phyloP scores from a whole-genome alignment of 2,888 invertebrate genomes.

The Nephrocerus scutellatus region DNA sequence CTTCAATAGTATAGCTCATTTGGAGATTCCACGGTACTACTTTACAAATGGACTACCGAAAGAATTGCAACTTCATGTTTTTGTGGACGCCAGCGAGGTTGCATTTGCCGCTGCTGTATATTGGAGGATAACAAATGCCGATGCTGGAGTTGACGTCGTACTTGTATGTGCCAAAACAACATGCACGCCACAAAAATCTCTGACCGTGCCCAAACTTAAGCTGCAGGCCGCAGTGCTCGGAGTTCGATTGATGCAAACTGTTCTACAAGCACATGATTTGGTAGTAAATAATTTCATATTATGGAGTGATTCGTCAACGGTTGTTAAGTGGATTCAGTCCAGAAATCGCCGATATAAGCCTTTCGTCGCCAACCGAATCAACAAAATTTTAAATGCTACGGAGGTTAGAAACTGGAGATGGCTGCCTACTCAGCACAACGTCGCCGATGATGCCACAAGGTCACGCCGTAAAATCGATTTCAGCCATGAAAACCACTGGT shows the following conservation, averaged over 20 bases:
- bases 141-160: constrained; percentile 5
- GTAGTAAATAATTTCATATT: constrained; percentile 1
- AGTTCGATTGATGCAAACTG: constrained; percentile 7
- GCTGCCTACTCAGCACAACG: constrained; percentile 7
- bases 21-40: constrained; percentile 7
- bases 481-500: constrained; percentile 13
- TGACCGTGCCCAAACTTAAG: constrained; percentile 10
- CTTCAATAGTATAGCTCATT: too few relatives aligned
- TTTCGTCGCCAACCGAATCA: constrained; percentile 14
- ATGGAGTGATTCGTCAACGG: constrained; percentile 11
- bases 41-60: constrained; percentile 4
- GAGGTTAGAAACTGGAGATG: constrained; percentile 22
- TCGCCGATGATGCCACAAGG: constrained; percentile 15
- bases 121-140: constrained; percentile 7
- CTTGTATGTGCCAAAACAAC: constrained; percentile 12
- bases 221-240: constrained; percentile 15
- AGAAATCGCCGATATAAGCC: constrained; percentile 20
- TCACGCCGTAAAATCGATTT: constrained; percentile 1
- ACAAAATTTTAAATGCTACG: constrained; percentile 7
- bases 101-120: constrained; percentile 18
- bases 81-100: constrained; percentile 13
- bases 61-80: constrained; percentile 9
- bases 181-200: constrained; percentile 10
- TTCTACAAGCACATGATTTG: constrained; percentile 6
- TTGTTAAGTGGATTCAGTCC: constrained; percentile 22